Base-by-base conservation (phyloP, 92 coral and sea anemone species). In the Epizoanthus rinbou region DNA sequence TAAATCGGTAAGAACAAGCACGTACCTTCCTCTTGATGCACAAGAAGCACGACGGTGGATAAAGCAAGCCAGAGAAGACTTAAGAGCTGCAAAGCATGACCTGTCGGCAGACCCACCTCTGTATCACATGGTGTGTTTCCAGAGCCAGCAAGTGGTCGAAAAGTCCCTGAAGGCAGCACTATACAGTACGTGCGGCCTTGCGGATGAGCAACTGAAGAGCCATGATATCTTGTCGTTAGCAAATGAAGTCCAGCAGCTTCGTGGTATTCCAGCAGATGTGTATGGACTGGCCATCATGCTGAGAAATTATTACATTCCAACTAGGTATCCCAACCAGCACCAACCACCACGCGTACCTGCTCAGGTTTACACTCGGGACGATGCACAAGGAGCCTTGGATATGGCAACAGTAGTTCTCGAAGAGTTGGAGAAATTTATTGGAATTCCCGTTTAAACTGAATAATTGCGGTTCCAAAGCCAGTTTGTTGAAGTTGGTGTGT, bases 81-180 rank as follows among this genome's bases (percentile, higher is more conserved):
- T 84, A 35, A 37, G 71, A 35, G 80, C 82, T 19, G 79, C 81
- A 43, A 72, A 62, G 75, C 59, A 15, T 25, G 57, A 63, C 16
- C 45, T 59, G 19, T 22, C 67, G 15, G 64, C 87, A 9, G 35
- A 21, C 10, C 79, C 60, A 22, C 83, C 87, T 41, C 70, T 84
- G 16, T 15, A 75, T 31, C 67, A 80, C 43, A 5, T 84, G 54
- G 82, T 73, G 25, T 84, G 87, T 75, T 84, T 84, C 80, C 28
- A 62, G 28, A 84, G 87, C 69, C 87, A 84, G 22, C 87, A 84
- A 47, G 79, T 84, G 67, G 87, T 63, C 10, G 87, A 84, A 35
- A 84, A 84, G 72, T 37, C 82, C 6, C 62, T 84, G 25, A 84
- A 84, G 64, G 87, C 83, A 8, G 82, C 83, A 6, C 33, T 84